These are phyloP conservation scores for Ctenochaetus hawaiiensis DNA, from an alignment of 2,797 vertebrate genomes.

Conservation along the genomic window DNA sequence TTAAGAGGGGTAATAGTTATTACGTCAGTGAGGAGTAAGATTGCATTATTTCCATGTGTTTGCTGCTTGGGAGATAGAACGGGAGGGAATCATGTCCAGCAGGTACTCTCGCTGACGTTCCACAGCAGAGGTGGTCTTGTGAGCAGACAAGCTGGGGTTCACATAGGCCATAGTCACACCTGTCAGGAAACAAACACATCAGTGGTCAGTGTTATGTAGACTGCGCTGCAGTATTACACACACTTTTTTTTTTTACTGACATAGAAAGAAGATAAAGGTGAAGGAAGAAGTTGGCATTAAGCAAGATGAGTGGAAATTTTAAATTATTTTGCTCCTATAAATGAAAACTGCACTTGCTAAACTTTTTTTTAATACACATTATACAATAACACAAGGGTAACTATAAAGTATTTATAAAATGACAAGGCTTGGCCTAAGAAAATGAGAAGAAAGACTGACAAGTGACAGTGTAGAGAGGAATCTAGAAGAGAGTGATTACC, in stretches of 20 bases:
- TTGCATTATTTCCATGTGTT: constrained; percentile 95
- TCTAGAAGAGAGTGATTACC: constrained; percentile 9
- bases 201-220: constrained; percentile 5
- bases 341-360: background rate
- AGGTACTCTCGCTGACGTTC: constrained; percentile 99
- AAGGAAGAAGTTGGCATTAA: background rate
- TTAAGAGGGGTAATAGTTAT: constrained; percentile 70
- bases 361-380: background rate
- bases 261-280: background rate
- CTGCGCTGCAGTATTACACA: background rate
- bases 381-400: background rate
- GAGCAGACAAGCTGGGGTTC: constrained; percentile 92
- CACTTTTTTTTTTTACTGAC: background rate
- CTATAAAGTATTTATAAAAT: background rate
- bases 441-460: background rate
- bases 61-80: constrained; percentile 96
- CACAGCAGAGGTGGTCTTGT: constrained; percentile 92
- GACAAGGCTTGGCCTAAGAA: background rate
- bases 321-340: background rate
- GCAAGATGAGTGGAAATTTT: background rate
- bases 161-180: constrained; percentile 95
- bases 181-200: constrained; percentile 67
- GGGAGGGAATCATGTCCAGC: constrained; percentile 98
- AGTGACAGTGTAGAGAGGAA: constrained; percentile 16
- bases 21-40: constrained; percentile 44